Evolutionary conservation across 2,888 invertebrate species (phyloP).

Genomic region (Trichacis sp.): DNA sequence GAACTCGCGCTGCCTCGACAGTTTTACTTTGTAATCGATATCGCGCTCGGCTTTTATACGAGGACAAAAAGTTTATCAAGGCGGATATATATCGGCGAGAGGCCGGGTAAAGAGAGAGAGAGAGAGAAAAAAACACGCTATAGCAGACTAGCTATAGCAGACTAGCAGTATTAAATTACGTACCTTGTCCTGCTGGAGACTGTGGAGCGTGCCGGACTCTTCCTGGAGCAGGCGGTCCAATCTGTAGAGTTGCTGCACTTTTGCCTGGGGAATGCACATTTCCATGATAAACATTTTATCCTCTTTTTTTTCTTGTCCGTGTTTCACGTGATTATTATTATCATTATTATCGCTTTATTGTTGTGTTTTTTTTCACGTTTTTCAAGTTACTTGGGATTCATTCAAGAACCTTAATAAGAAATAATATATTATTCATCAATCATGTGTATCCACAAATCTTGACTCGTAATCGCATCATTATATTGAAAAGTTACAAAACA

Average conservation of each 20-base stretch:
- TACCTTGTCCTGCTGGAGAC: slow-evolving; percentile 80
- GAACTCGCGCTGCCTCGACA: not conserved
- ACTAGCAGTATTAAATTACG: slow-evolving; percentile 22
- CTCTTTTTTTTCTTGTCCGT: not conserved
- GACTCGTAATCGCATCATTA: too few species aligned
- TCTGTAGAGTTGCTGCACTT: slow-evolving; percentile 82
- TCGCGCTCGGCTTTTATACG: not conserved
- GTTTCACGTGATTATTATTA: too few species aligned
- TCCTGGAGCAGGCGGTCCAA: slow-evolving; percentile 81
- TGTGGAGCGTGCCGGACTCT: slow-evolving; percentile 80
- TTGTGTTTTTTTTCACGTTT: not conserved
- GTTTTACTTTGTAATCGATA: slow-evolving; percentile 6
- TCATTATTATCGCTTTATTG: too few species aligned
- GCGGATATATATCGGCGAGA: not conserved
- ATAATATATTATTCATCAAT: too few species aligned
- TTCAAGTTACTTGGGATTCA: too few species aligned
- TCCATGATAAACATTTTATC: not conserved
- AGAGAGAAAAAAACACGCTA: not conserved
- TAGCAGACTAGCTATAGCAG: too few species aligned
- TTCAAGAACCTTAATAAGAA: too few species aligned
- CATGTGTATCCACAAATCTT: too few species aligned
- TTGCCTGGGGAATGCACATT: slow-evolving; percentile 70
- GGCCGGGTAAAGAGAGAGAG: not conserved
- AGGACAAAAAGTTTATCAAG: slow-evolving; percentile 1
- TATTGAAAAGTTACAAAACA: too few species aligned